A percentile compares a stretch with the other conserved stretches of the same genome.
These are phyloP conservation scores for Oryzias javanicus DNA, from an alignment of 2,113 vertebrate species.

Conservation along the genomic window DNA sequence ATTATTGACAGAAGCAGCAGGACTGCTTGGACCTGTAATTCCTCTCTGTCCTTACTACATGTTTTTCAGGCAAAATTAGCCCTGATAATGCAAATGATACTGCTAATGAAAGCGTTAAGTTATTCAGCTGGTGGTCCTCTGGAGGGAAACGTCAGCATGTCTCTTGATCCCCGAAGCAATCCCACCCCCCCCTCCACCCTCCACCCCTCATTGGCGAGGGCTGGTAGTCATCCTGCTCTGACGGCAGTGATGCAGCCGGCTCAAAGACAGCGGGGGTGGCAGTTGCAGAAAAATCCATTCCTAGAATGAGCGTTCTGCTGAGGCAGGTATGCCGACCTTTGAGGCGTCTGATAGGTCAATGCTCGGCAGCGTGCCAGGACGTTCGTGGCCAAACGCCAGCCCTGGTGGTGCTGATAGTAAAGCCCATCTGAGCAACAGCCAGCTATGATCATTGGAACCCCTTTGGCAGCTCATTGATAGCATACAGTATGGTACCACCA, in stretches of 20 bases:
- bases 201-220: conserved; percentile 41
- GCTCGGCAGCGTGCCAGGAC: conserved; percentile 63
- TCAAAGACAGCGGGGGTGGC: conserved; percentile 65
- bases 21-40: conserved; percentile 12
- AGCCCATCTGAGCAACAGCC: conserved; percentile 66
- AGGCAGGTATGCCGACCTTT: conserved; percentile 76
- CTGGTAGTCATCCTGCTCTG: conserved; percentile 49
- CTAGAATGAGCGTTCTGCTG: conserved; percentile 70
- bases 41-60: conserved; percentile 14
- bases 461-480: conserved; percentile 63
- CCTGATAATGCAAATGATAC: conserved; percentile 50
- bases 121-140: conserved; percentile 61
- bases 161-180: conserved; percentile 69
- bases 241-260: conserved; percentile 54
- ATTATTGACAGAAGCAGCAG: not conserved
- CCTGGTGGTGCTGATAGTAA: conserved; percentile 63
- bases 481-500: conserved; percentile 47
- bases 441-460: conserved; percentile 67
- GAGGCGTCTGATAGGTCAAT: conserved; percentile 74
- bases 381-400: conserved; percentile 57
- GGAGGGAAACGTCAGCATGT: conserved; percentile 70
- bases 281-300: conserved; percentile 75
- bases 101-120: conserved; percentile 66
- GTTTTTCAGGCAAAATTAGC: conserved; percentile 31
- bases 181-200: conserved; percentile 48